phyloP scores from a whole-genome alignment of 1,140 invertebrate genomes.

The Tribolium madens region DNA sequence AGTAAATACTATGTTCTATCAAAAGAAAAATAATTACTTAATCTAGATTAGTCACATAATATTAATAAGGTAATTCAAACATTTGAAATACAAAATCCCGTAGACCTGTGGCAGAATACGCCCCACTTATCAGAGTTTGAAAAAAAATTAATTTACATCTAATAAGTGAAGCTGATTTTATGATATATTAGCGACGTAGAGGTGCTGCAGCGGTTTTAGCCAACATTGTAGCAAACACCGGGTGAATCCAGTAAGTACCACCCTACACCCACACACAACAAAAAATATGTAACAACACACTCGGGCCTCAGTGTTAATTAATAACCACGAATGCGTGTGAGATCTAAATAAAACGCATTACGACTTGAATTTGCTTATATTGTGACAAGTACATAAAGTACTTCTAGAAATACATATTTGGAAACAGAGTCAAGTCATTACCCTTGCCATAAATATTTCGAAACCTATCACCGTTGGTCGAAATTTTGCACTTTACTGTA shows the following conservation, averaged over 20 bases:
- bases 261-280: slow-evolving; percentile 63
- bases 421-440: no score
- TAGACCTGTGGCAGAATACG: slow-evolving; percentile 58
- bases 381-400: neutral
- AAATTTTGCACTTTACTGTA: no score
- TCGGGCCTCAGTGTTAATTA: neutral
- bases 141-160: slow-evolving; percentile 1
- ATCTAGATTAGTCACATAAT: slow-evolving; percentile 62
- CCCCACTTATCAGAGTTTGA: slow-evolving; percentile 56
- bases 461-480: no score
- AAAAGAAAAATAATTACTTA: slow-evolving; percentile 57
- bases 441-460: no score
- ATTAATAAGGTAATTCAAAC: slow-evolving; percentile 60
- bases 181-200: slow-evolving; percentile 62
- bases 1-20: slow-evolving; percentile 28
- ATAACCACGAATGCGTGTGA: neutral
- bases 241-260: slow-evolving; percentile 62
- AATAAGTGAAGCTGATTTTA: slow-evolving; percentile 51
- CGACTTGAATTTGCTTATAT: neutral
- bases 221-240: slow-evolving; percentile 65
- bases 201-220: slow-evolving; percentile 63
- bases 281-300: slow-evolving; percentile 60
- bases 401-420: no score
- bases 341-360: neutral
- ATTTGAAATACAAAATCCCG: slow-evolving; percentile 60